Evolutionary conservation across 2,797 vertebrate species (phyloP).

Genomic region (Octomys mimax): DNA sequence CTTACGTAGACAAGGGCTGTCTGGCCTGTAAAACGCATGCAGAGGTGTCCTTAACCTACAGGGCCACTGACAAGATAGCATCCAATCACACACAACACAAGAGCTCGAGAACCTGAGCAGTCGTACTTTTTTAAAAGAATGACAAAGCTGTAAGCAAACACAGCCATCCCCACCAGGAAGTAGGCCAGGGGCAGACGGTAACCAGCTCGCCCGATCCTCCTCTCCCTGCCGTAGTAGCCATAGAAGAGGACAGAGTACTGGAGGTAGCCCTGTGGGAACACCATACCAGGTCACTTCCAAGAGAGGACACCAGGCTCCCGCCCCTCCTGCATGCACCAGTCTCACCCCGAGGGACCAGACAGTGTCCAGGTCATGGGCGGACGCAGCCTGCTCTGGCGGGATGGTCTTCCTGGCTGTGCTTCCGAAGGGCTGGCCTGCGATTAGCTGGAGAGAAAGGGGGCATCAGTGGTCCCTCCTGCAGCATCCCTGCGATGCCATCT

Average conservation of each 20-base stretch:
- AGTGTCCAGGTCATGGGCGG: constrained; percentile 98
- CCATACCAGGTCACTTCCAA: background rate
- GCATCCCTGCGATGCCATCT: too few species aligned
- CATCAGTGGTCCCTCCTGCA: background rate
- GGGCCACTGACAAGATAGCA: background rate
- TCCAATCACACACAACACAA: accelerated
- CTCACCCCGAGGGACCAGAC: constrained; percentile 99
- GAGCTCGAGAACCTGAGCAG: background rate
- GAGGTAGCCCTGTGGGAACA: constrained; percentile 94
- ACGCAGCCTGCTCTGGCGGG: constrained; percentile 92
- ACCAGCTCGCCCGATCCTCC: constrained; percentile 95
- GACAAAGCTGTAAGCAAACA: constrained; percentile 99
- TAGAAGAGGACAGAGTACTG: constrained; percentile 99
- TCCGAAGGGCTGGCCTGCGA: constrained; percentile 96
- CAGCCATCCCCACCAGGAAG: constrained; percentile 98
- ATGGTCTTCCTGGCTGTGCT: constrained; percentile 96
- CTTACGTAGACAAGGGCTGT: background rate
- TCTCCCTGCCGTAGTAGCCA: constrained; percentile 95
- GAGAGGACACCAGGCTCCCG: background rate
- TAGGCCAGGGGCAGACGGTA: constrained; percentile 97
- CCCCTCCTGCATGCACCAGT: accelerated
- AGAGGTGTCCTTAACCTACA: too few species aligned
- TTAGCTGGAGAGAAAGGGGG: constrained; percentile 89
- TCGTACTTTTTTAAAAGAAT: constrained; percentile 96
- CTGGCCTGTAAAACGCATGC: background rate